A percentile compares a stretch with the other conserved stretches of the same genome.
Evolutionary conservation across 1,140 invertebrate genomes (phyloP).

Genomic region (Drosophila parabipectinata): DNA sequence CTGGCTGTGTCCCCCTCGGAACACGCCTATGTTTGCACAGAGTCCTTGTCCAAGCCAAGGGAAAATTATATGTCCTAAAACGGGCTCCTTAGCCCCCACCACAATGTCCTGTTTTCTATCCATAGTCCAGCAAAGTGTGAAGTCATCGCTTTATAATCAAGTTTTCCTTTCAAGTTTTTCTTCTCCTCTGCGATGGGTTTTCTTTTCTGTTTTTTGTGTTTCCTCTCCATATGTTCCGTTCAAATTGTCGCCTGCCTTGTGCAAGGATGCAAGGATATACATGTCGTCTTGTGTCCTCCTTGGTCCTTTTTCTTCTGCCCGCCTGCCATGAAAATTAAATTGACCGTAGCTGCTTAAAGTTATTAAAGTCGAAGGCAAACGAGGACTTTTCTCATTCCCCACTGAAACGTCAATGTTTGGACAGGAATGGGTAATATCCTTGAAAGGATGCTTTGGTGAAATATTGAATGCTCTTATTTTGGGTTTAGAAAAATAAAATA

Average conservation of each 20-base stretch:
- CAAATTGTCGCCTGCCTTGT: constrained; percentile 69
- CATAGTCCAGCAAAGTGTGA: constrained; percentile 73
- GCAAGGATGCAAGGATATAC: constrained; percentile 58
- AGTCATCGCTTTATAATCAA: constrained; percentile 84
- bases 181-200: constrained; percentile 14
- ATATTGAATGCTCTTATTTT: constrained; percentile 16
- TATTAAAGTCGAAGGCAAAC: constrained; percentile 67
- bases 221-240: constrained; percentile 69
- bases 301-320: constrained; percentile 16
- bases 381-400: neutral
- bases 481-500: neutral
- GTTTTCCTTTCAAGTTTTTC: constrained; percentile 79
- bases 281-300: constrained; percentile 10
- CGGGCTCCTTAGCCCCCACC: constrained; percentile 7
- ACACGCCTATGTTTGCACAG: constrained; percentile 78
- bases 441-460: neutral
- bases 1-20: constrained; percentile 3
- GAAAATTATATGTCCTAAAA: constrained; percentile 75
- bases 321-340: constrained; percentile 81
- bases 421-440: constrained; percentile 7
- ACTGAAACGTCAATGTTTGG: constrained; percentile 19
- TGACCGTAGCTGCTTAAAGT: constrained; percentile 82
- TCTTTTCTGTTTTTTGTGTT: constrained; percentile 15
- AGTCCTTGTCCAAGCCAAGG: constrained; percentile 59
- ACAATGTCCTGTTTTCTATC: constrained; percentile 10